phyloP scores from a whole-genome alignment of 2,797 vertebrate genomes.

The Natrix natrix region DNA sequence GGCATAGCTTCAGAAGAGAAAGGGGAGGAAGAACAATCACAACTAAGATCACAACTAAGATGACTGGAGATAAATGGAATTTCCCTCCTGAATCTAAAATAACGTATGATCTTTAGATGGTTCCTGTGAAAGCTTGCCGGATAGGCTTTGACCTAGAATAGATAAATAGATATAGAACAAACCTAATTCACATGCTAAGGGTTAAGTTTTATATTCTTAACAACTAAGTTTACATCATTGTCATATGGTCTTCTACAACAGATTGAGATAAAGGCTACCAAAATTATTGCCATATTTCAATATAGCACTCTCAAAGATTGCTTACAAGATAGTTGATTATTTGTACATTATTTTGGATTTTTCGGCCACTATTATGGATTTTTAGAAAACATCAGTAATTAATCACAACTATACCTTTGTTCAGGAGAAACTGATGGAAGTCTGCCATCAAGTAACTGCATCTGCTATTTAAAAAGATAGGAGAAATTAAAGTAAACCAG shows the following conservation, averaged over 20 bases:
- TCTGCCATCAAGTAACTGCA: conserved; percentile 71
- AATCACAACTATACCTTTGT: conserved; percentile 67
- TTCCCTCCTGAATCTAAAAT: not conserved
- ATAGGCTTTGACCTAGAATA: not conserved
- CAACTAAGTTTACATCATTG: not conserved
- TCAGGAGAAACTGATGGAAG: conserved; percentile 71
- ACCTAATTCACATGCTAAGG: not conserved
- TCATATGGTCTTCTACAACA: not conserved
- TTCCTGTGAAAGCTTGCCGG: not conserved
- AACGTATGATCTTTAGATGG: not conserved
- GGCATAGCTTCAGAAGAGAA: not conserved
- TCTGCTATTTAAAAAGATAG: conserved; percentile 52
- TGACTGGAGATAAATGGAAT: not conserved
- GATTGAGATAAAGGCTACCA: not conserved
- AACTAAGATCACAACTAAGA: not conserved
- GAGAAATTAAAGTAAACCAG: not conserved
- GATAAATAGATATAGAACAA: not conserved
- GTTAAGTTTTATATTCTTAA: not conserved
- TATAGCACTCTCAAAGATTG: not conserved
- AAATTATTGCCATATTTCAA: not conserved
- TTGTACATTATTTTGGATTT: not conserved
- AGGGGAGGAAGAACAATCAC: not conserved
- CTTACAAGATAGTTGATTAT: not conserved
- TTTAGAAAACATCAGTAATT: not conserved
- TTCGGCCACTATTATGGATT: not conserved